Base-by-base conservation (phyloP, 2,113 vertebrate species). In the Lasiurus cinereus region DNA sequence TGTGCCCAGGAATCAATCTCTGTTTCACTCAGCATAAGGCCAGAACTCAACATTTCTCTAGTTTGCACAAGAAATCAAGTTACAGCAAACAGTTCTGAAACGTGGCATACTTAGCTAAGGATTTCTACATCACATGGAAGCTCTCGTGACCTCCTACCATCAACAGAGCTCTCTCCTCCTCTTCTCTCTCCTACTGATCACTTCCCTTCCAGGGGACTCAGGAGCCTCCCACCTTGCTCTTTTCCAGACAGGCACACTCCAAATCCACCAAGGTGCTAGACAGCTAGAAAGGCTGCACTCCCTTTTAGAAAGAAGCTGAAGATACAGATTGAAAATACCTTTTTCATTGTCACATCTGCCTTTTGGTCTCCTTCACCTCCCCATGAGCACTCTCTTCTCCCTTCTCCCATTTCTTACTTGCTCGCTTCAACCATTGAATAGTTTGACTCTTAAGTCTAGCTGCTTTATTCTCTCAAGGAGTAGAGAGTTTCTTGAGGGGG, bases 91-190 rank as follows among this genome's bases (percentile, higher is more conserved):
- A 36, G 54, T 52, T 83, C 72, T 24, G n/a, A 64, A 78, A 50
- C 36, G 4, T 8, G n/a, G 15, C 21, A 0, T 8, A 29, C 15
- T 36, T 2, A n/a, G 14, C 24, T 79, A 24, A 64, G 74, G 50
- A 29, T 3, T 10, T 18, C 4, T 14, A 2, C 16, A 8, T 29
- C 8, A 21, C 6, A 0, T 0, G 31, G 62, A 54, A n/a, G 27
- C 33, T 9, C 27, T 76, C 18, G 8, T 19, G 31, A 39, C 19
- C 7, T 69, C 74, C 46, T 48, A 9, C 27, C 43, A 11, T 14
- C 9, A 8, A 46, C 5, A 39, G 67, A 4, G 0, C 19, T 29
- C 56, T 24, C 6, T 54, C 10, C 21, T 59, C 64, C 29, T 77
- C 3, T 18, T 48, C 24, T 24, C 50, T 76, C 0, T 0, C 21